Conservation (phyloP, 2,797 vertebrate species). For the Helarctos malayanus region DNA sequence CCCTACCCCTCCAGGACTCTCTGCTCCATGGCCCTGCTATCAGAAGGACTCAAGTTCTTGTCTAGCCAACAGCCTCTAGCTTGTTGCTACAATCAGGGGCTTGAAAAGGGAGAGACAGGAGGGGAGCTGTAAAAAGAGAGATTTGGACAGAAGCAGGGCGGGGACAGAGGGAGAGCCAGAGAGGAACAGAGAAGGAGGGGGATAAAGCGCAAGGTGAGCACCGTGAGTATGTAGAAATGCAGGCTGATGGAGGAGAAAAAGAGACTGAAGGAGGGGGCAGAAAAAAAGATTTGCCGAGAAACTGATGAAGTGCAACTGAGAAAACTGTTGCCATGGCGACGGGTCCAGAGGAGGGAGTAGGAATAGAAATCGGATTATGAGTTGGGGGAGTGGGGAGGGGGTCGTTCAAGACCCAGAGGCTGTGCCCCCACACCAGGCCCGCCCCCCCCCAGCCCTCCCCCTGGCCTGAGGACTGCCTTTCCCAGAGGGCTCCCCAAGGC, state of each 20-base stretch:
- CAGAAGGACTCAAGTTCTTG: neutral
- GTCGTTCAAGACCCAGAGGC: slow-evolving; percentile 63
- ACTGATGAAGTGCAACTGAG: slow-evolving; percentile 91
- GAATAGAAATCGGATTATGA: slow-evolving; percentile 94
- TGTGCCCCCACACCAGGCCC: neutral
- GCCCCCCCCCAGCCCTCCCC: neutral
- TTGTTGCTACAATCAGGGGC: neutral
- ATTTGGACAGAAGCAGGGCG: neutral
- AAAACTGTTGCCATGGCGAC: slow-evolving; percentile 97
- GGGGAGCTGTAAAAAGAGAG: neutral
- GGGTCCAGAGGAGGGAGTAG: slow-evolving; percentile 93
- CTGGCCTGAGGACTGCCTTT: neutral
- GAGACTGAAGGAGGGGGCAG: neutral
- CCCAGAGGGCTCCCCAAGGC: neutral
- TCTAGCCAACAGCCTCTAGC: neutral
- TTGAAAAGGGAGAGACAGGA: neutral
- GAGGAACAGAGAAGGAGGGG: neutral
- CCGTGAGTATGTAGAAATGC: neutral
- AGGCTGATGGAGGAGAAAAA: neutral
- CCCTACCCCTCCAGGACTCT: neutral
- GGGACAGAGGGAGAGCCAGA: neutral
- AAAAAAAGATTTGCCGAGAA: slow-evolving; percentile 82
- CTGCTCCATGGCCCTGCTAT: neutral
- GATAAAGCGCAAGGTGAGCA: neutral
- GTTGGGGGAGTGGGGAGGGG: slow-evolving; percentile 84